phyloP scores from a whole-genome alignment of 2,113 vertebrate genomes.

The Pungitius pungitius region DNA sequence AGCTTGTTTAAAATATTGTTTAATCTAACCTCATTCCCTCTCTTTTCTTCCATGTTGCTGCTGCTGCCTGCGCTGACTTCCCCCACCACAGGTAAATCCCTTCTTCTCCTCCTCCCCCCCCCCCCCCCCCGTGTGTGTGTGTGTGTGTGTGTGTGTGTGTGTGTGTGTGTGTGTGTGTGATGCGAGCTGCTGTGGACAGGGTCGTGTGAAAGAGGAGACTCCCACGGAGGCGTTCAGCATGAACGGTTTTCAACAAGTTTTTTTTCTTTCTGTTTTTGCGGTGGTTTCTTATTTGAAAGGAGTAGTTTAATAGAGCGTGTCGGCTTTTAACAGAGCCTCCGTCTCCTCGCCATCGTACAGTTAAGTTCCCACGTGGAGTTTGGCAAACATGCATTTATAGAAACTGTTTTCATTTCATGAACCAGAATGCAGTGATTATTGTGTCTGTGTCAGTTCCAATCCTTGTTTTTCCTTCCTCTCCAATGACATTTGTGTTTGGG shows the following conservation, averaged over 20 bases:
- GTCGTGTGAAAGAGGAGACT: conserved; percentile 56
- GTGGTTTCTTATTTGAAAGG: conserved; percentile 33
- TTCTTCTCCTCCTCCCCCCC: neutral
- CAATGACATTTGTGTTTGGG: neutral
- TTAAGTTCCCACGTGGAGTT: neutral
- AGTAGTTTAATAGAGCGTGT: conserved; percentile 1
- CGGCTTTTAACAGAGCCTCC: conserved; percentile 36
- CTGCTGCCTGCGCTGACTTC: conserved; percentile 25
- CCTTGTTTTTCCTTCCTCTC: neutral
- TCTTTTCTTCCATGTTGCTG: conserved; percentile 72
- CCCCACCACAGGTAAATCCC: conserved; percentile 68
- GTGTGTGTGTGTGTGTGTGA: conserved; percentile 27
- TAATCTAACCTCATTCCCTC: conserved; percentile 30
- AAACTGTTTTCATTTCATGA: neutral
- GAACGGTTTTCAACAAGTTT: conserved; percentile 26
- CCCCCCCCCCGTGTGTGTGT: too few species aligned
- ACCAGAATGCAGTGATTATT: neutral
- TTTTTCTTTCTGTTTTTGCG: neutral
- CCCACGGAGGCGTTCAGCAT: conserved; percentile 49
- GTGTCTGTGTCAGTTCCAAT: neutral
- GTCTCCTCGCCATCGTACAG: neutral
- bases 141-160: neutral
- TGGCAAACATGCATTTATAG: neutral
- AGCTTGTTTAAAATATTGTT: neutral
- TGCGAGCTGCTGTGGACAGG: conserved; percentile 34